Evolutionary conservation across 2,797 vertebrate species (phyloP), one percentile per base, ranked within the genome.

Genomic region (Gephyroberyx darwinii): DNA sequence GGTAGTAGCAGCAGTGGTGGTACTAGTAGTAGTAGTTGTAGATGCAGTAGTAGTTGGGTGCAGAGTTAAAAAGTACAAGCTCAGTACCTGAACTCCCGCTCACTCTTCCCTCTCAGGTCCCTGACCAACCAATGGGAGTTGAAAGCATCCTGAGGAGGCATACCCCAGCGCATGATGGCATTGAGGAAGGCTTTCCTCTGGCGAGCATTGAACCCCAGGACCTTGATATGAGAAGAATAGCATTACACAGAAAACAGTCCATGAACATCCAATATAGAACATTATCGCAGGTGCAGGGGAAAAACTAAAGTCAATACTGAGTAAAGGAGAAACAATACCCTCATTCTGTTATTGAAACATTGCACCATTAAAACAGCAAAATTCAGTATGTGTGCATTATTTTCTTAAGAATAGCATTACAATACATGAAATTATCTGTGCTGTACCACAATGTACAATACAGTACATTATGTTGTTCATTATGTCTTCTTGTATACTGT

Each of bases 101-200:
- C 98, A 0, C 95, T 99, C 89, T 99, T 99, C 37, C 98, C 98
- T 1, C 97, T 93, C 62, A 99, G 94, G 84, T 99, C 98, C 48
- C 98, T 90, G 48, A 98, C 98, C 77, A 99, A 94, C 98, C 98
- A 99, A 65, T 99, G 96, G 13, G 98, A 99, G 92, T 98, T 99
- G 93, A 99, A 99, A 66, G 98, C 98, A 0, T 99, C 98, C 91
- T 99, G 98, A 7, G 98, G 98, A 0, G 98, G 98, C 98, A 99
- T 99, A 10, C 98, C 98, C 97, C 97, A 99, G 75, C 98, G 96
- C 98, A 99, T 99, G 90, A 99, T 99, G 71, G 98, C 98, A 0
- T 99, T 99, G 59, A 99, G 91, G 89, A 99, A 99, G 0, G 98
- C 98, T 84, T 99, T 99, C 82, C 98, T 94, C 91, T 99, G 98